Evolutionary conservation across 2,113 vertebrate species (phyloP), one percentile per base, ranked within the genome.

Genomic region (Thalassarche chlororhynchos): DNA sequence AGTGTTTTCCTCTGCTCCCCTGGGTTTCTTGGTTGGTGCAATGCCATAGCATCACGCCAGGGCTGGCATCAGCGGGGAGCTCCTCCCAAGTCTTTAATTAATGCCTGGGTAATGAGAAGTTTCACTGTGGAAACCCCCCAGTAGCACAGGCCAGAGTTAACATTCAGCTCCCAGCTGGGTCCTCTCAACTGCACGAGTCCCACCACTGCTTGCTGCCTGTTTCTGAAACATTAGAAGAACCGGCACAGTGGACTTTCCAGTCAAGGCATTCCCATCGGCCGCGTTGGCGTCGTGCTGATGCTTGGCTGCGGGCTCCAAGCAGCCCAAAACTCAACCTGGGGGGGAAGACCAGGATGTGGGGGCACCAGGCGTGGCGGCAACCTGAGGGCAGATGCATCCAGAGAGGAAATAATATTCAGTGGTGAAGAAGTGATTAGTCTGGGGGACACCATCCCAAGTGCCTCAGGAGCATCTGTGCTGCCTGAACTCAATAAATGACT

Each of bases 271-370:
- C 76, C 76, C n/a, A 5, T 6, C 0, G 0, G 29, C 60, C 2
- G 0, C 12, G 80, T 40, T 66, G 75, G 51, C 65, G 17, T n/a
- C 0, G 0, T 1, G 8, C 51, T 62, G 49, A 4, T 3, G 47
- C 69, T 64, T n/a, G 79, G 65, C 66, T 79, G 23, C 5, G 4
- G 47, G 20, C 76, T 86, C 38, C 62, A 40, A 52, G 61, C 9
- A 38, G 38, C 38, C 38, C 38, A 70, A 54, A 89, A 21, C 69
- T 51, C 87, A 60, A 0, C 8, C 21, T 32, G 49, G 21, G 14
- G 21, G 11, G 23, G 20, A 54, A 84, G 54, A 76, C 4, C 62
- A 54, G 57, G 66, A 26, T 49, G 49, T 9, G 36, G 24, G 44
- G 28, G 23, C 44, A 78, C 38, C 55, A 75, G 38, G 6, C 28